A percentile compares a stretch with the other conserved stretches of the same genome.
phyloP scores from a whole-genome alignment of 2,113 vertebrate genomes.

The Xerus inauris region DNA sequence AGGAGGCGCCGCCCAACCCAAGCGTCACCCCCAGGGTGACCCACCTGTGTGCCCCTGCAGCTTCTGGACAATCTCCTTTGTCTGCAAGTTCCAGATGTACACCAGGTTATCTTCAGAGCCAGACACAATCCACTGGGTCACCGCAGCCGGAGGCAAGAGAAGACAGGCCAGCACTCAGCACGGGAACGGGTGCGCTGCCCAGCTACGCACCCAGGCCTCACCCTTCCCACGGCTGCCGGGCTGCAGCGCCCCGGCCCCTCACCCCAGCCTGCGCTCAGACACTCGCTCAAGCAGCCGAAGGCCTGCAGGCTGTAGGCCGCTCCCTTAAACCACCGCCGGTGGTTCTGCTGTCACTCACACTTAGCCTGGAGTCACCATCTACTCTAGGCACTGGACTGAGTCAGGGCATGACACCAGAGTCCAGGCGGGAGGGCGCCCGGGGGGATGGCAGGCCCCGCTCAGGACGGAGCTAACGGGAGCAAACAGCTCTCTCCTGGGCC shows the following conservation, averaged over 20 bases:
- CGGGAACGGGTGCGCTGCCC: neutral
- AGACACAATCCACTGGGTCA: slow-evolving; percentile 96
- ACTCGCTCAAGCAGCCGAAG: neutral
- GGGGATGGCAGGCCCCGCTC: no score
- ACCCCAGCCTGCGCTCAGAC: neutral
- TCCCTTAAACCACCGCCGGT: neutral
- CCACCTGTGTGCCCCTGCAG: slow-evolving; percentile 98
- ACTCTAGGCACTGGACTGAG: neutral
- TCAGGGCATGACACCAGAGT: no score
- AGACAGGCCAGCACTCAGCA: fast-evolving
- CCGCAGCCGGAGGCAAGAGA: neutral
- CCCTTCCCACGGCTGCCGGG: no score
- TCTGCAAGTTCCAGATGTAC: slow-evolving; percentile 99
- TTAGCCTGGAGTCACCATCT: neutral
- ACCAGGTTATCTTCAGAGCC: slow-evolving; percentile 99
- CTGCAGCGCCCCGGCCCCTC: neutral
- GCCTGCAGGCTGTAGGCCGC: fast-evolving
- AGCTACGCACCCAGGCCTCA: no score
- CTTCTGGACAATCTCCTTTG: slow-evolving; percentile 99
- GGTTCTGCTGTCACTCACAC: fast-evolving
- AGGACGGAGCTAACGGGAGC: no score
- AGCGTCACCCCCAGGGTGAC: neutral
- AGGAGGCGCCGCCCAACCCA: no score
- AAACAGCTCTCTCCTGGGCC: no score
- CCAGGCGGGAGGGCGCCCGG: neutral